A percentile compares a stretch with the other conserved stretches of the same genome.
phyloP scores from a whole-genome alignment of 2,797 vertebrate species.

The Chelon labrosus region DNA sequence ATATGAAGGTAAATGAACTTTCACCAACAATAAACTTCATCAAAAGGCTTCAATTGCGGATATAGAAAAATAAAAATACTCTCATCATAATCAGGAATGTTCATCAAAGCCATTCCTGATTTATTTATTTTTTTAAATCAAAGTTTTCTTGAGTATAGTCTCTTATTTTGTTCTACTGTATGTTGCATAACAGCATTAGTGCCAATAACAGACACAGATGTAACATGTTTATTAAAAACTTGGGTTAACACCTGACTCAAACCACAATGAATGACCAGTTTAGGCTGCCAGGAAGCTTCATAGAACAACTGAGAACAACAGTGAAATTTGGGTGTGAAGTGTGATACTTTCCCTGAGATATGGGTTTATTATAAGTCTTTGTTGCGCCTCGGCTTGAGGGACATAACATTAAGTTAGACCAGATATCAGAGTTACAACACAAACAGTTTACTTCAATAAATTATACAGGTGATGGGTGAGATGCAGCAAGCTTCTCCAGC shows the following conservation, averaged over 20 bases:
- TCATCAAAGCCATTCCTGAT: too few relatives aligned
- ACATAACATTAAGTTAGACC: too few relatives aligned
- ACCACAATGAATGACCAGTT: background rate
- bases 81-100: background rate
- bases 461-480: too few relatives aligned
- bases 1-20: background rate
- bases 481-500: too few relatives aligned
- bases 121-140: too few relatives aligned
- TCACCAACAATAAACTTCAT: background rate
- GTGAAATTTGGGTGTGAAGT: background rate
- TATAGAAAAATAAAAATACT: background rate
- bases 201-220: background rate
- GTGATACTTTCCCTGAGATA: background rate
- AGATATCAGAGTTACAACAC: too few relatives aligned
- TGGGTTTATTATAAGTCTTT: background rate
- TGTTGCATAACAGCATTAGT: background rate
- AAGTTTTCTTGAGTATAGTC: background rate
- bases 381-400: too few relatives aligned
- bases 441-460: too few relatives aligned
- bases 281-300: background rate
- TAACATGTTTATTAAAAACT: background rate
- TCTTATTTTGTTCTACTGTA: background rate
- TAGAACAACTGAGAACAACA: background rate
- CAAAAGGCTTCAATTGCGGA: background rate
- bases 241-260: background rate